A percentile compares a stretch with the other conserved stretches of the same genome.
Evolutionary conservation across 2,113 vertebrate genomes (phyloP).

Genomic region (Malurus melanocephalus): DNA sequence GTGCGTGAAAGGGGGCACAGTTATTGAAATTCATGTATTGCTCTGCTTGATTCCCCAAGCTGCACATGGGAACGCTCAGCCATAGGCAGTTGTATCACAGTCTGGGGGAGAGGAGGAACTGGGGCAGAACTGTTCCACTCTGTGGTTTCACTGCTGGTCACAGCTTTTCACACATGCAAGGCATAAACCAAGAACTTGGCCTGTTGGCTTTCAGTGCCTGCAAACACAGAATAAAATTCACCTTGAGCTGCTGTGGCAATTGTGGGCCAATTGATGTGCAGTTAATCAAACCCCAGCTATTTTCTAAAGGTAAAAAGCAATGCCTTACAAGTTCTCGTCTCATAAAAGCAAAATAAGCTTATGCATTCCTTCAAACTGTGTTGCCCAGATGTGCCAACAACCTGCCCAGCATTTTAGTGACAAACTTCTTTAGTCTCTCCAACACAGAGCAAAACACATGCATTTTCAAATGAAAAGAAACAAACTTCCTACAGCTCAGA

Average conservation of each 20-base stretch:
- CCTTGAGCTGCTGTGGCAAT: not conserved
- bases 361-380: not conserved
- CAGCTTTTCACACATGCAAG: not conserved
- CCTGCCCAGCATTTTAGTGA: not conserved
- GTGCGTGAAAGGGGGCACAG: not conserved
- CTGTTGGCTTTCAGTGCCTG: not conserved
- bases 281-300: not conserved
- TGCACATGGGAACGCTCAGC: not conserved
- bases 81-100: not conserved
- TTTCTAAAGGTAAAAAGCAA: not conserved
- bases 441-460: not conserved
- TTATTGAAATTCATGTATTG: constrained; percentile 44
- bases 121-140: constrained; percentile 40
- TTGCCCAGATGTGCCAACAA: not conserved
- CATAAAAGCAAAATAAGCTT: not conserved
- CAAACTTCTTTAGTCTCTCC: not conserved
- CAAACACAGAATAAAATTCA: not conserved
- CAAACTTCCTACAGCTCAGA: not conserved
- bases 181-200: not conserved
- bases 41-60: constrained; percentile 50
- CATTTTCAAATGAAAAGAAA: not conserved
- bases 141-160: not conserved
- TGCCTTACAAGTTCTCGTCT: not conserved
- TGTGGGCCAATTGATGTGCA: not conserved
- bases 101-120: not conserved